Base-by-base conservation (phyloP, 2,888 invertebrate genomes). In the Tipula lateralis region DNA sequence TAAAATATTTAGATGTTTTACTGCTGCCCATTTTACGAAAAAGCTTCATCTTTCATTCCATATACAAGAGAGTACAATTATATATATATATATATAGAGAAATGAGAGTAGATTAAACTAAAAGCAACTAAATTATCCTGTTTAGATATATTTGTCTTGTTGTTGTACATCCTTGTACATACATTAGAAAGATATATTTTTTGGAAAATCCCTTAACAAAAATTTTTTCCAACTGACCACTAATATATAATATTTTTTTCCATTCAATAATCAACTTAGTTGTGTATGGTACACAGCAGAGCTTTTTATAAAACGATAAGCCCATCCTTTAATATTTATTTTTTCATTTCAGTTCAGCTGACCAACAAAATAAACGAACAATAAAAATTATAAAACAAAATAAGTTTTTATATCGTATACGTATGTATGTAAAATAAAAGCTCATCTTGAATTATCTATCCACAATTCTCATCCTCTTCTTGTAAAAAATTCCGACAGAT, bases 391-490 rank as follows among this genome's bases (percentile, higher is more conserved):
- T 12, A 66, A 19, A 24, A 66, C 24, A 50, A 66, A 66, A 7
- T 19, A 66, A 1, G 19, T 50, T 50, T 50, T 50, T 50, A n/a
- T n/a, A n/a, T n/a, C n/a, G n/a, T 24, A 24, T 66, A 66, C 16
- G 19, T 19, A 0, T 66, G 24, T 66, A 4, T 66, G 3, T 66
- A 66, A 9, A 12, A 66, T 66, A 24, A 9, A 66, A 66, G 66
- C 66, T 66, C 66, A 24, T 66, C 66, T 66, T 66, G 66, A 66
- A 66, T 66, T 66, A 66, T 66, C 66, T 66, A 66, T 66, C 66
- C 16, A 7, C 2, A 44, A 44, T 66, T 66, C 66, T 66, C 66
- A 19, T 66, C 24, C 66, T 44, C 66, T 9, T 66, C 66, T 66
- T 2, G 9, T 2, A 66, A 24, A 66, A 66, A 66, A 24, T 66